These are phyloP conservation scores for Onychomys torridus DNA, from an alignment of 2,797 vertebrate species.

Conservation along the genomic window DNA sequence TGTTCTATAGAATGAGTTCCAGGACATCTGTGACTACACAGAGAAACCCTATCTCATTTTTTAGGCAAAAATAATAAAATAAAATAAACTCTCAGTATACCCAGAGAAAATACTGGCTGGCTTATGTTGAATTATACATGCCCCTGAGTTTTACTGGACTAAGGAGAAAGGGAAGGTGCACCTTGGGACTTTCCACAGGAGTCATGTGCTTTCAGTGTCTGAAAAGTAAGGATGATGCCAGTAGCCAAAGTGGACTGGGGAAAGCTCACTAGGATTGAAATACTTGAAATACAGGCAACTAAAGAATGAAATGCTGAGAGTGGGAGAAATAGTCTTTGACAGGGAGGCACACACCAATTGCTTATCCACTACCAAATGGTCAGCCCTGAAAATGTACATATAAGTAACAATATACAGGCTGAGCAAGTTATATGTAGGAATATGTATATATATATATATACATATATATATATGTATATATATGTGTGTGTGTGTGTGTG, in stretches of 20 bases:
- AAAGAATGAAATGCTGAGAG: not conserved
- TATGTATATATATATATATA: not conserved
- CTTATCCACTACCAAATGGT: not conserved
- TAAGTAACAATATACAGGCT: not conserved
- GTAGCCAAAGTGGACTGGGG: not conserved
- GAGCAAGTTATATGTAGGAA: not conserved
- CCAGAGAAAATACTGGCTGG: not conserved
- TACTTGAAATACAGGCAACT: not conserved
- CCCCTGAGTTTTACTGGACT: fast-evolving
- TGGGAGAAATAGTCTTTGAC: not conserved
- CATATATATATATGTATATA: too few species aligned
- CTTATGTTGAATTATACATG: not conserved
- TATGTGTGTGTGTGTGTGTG: too few species aligned
- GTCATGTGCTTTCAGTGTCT: not conserved
- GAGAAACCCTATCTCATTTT: not conserved
- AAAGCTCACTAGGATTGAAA: not conserved
- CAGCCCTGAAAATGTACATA: too few species aligned
- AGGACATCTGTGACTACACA: not conserved
- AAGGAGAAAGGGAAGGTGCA: not conserved
- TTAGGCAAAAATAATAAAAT: not conserved
- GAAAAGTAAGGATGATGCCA: not conserved
- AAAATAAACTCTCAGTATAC: not conserved
- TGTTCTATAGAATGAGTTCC: not conserved
- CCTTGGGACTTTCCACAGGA: not conserved
- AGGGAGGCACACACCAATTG: not conserved